Evolutionary conservation across 2,113 vertebrate genomes (phyloP).

Genomic region (Ondatra zibethicus): DNA sequence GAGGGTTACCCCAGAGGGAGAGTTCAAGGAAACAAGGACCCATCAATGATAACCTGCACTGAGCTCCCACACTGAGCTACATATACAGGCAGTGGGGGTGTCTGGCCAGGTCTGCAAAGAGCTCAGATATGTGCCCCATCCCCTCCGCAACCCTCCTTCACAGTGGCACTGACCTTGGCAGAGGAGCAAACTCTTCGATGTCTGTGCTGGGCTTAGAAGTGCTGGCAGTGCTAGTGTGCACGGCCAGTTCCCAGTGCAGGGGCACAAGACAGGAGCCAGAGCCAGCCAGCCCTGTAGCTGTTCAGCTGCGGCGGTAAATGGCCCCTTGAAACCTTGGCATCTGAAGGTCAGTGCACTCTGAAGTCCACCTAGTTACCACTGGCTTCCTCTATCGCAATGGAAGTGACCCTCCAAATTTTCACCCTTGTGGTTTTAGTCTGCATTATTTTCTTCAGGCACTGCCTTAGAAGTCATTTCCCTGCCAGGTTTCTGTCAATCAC

Average conservation of each 20-base stretch:
- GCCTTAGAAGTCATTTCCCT: conserved; percentile 30
- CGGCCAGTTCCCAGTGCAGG: neutral
- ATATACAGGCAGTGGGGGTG: too few species aligned
- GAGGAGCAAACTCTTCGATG: neutral
- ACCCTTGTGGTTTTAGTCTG: neutral
- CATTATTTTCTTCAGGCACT: conserved; percentile 15
- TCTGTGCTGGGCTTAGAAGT: neutral
- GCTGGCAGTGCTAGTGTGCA: neutral
- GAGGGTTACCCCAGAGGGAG: neutral
- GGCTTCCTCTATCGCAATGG: neutral
- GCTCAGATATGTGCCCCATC: neutral
- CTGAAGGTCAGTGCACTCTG: neutral
- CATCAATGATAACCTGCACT: neutral
- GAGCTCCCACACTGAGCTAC: neutral
- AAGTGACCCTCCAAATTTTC: neutral
- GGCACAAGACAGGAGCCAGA: neutral
- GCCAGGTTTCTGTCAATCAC: neutral
- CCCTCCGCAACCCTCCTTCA: too few species aligned
- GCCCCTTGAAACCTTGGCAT: neutral
- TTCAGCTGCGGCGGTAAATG: too few species aligned
- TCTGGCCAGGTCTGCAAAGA: neutral
- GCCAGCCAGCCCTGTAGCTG: neutral
- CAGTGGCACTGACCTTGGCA: neutral
- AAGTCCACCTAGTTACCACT: neutral
- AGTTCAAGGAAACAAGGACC: too few species aligned